Evolutionary conservation across 2,888 invertebrate genomes (phyloP).

Genomic region (Phania funesta): DNA sequence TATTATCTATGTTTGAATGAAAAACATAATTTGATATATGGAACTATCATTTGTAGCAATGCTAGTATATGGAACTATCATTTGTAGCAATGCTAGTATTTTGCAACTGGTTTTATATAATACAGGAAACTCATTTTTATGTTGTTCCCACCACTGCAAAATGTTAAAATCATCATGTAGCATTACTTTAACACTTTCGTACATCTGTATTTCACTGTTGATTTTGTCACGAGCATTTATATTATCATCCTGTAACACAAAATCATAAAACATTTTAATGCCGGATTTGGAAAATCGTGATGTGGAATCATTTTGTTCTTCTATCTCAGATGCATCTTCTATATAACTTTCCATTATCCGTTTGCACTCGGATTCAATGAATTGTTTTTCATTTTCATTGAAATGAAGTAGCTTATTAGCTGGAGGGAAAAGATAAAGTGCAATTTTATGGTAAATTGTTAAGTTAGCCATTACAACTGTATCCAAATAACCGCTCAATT

Average conservation of each 20-base stretch:
- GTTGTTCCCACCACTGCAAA: too few species aligned
- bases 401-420: slow-evolving; percentile 62
- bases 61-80: slow-evolving; percentile 53
- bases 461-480: too few species aligned
- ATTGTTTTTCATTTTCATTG: too few species aligned
- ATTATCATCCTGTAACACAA: slow-evolving; percentile 35
- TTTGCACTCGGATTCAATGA: slow-evolving; percentile 54
- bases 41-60: too few species aligned
- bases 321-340: background rate
- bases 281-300: slow-evolving; percentile 4
- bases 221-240: too few species aligned
- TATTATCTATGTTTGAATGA: slow-evolving; percentile 38
- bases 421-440: slow-evolving; percentile 65
- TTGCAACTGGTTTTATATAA: slow-evolving; percentile 62
- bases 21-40: slow-evolving; percentile 62
- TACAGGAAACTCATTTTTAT: slow-evolving; percentile 62
- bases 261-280: slow-evolving; percentile 51
- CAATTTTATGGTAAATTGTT: slow-evolving; percentile 68
- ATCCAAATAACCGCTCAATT: too few species aligned
- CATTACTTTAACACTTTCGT: slow-evolving; percentile 36
- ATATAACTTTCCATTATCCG: slow-evolving; percentile 53
- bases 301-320: too few species aligned
- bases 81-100: slow-evolving; percentile 59
- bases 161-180: too few species aligned
- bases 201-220: slow-evolving; percentile 27